Conservation (phyloP, 2,888 invertebrate genomes). For the Cryptus armator region DNA sequence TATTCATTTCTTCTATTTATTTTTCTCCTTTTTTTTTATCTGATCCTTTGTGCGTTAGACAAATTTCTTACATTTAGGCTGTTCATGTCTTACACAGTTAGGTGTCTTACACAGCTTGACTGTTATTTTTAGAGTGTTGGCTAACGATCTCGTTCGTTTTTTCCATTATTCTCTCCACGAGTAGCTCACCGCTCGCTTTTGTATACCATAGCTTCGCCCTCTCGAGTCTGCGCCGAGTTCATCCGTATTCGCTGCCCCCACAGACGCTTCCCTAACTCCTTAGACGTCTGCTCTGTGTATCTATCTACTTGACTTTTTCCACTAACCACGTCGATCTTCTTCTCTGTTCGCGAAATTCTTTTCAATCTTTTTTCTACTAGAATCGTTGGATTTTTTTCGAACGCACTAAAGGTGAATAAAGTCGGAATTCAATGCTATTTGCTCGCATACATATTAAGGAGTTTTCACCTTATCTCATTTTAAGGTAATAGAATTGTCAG, state of each 20-base stretch:
- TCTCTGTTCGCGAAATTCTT: slow-evolving; percentile 4
- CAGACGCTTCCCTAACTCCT: slow-evolving; percentile 52
- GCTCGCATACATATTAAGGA: background rate
- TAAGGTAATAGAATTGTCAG: background rate
- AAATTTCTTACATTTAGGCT: background rate
- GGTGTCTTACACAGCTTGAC: slow-evolving; percentile 8
- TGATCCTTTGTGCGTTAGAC: slow-evolving; percentile 6
- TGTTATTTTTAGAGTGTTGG: slow-evolving; percentile 24
- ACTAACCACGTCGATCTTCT: slow-evolving; percentile 10
- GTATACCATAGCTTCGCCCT: slow-evolving; percentile 10
- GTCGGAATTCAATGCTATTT: background rate
- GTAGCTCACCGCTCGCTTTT: background rate
- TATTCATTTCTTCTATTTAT: background rate
- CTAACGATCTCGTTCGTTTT: slow-evolving; percentile 51
- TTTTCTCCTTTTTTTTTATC: background rate
- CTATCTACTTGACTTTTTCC: slow-evolving; percentile 38
- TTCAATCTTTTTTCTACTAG: slow-evolving; percentile 35
- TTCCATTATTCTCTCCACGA: slow-evolving; percentile 32
- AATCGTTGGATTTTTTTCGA: background rate
- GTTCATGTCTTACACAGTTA: slow-evolving; percentile 12
- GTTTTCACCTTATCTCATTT: background rate
- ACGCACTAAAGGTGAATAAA: slow-evolving; percentile 19
- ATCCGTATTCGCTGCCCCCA: slow-evolving; percentile 46
- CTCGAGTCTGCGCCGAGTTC: slow-evolving; percentile 23
- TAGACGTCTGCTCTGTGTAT: slow-evolving; percentile 48